Base-by-base conservation (phyloP, 1,140 invertebrate species). In the Lordiphosa stackelbergi region DNA sequence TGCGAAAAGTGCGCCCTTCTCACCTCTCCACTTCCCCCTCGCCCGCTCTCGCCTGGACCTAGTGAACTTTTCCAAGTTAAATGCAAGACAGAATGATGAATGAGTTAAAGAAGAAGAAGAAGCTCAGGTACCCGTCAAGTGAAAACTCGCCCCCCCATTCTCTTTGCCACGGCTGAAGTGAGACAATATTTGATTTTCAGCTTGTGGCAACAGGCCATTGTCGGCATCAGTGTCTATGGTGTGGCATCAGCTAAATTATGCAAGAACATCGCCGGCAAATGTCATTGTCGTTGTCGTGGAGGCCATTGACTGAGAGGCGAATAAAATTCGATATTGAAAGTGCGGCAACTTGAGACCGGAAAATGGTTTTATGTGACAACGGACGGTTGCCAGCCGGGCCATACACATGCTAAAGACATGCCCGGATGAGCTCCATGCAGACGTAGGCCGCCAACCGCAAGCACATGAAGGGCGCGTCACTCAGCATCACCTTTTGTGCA, bases 61-160 rank as follows among this genome's bases (percentile, higher is more conserved):
- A 51, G 58, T 58, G 57, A 78, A 75, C 63, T 75, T 81, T 72
- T 61, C 65, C 56, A 71, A 71, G 59, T 69, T 62, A 72, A 65
- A 75, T 66, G 69, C 77, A 73, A 64, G 53, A 40, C 62, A 65
- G 56, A 69, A 81, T 83, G 72, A 81, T 81, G 73, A 81, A 81
- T 81, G 77, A 72, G 69, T 51, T 28, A 36, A 5, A 57, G 36
- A 42, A 46, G 49, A 63, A 11, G 40, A 63, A 40, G 12, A 16
- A 47, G 19, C 52, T 45, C 66, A 31, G 46, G 49, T 61, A 48
- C 41, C 35, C 53, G 28, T 16, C 42, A 52, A 38, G 34, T 43
- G 37, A 49, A 62, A 57, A 41, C 12, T 12, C 12, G 12, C 16
- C 13, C 13, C 8, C 37, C 7, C 5, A 5, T 13, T 40, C 42